Conservation (phyloP, 2,797 vertebrate species). For the Acrossocheilus fasciatus region DNA sequence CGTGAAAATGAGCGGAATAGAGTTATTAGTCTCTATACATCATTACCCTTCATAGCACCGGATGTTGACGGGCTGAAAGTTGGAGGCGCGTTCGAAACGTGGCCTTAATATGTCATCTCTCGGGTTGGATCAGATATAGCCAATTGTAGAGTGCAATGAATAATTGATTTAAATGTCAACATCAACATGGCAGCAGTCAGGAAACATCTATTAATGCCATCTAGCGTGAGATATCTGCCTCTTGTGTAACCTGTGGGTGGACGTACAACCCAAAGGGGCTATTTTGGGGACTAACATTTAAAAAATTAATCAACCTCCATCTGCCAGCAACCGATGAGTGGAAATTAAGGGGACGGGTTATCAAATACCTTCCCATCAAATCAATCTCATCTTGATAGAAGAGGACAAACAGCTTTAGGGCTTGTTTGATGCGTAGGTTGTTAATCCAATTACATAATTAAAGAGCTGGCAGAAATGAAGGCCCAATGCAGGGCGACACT, state of each 20-base stretch:
- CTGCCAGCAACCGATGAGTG: constrained; percentile 31
- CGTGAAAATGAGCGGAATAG: constrained; percentile 27
- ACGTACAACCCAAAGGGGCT: constrained; percentile 28
- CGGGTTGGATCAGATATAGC: background rate
- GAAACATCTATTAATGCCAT: constrained; percentile 51
- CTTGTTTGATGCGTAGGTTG: constrained; percentile 54
- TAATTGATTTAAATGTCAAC: constrained; percentile 66
- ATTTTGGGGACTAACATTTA: constrained; percentile 47
- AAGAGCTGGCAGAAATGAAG: constrained; percentile 58
- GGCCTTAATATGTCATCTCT: constrained; percentile 38
- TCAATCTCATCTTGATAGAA: constrained; percentile 51
- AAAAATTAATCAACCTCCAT: constrained; percentile 55
- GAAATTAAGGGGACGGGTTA: constrained; percentile 47
- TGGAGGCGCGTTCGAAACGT: background rate
- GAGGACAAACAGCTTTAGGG: constrained; percentile 39
- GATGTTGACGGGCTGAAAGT: background rate
- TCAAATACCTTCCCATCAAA: constrained; percentile 55
- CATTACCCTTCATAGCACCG: constrained; percentile 24
- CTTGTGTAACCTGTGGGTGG: constrained; percentile 45
- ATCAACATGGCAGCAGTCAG: constrained; percentile 29
- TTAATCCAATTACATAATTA: constrained; percentile 74
- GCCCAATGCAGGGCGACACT: constrained; percentile 49
- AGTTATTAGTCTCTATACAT: constrained; percentile 26
- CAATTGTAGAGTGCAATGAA: constrained; percentile 54
- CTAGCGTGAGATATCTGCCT: constrained; percentile 21